These are phyloP conservation scores for Eueremaeus valkanovi DNA, from an alignment of 2,888 invertebrate species.

Conservation along the genomic window DNA sequence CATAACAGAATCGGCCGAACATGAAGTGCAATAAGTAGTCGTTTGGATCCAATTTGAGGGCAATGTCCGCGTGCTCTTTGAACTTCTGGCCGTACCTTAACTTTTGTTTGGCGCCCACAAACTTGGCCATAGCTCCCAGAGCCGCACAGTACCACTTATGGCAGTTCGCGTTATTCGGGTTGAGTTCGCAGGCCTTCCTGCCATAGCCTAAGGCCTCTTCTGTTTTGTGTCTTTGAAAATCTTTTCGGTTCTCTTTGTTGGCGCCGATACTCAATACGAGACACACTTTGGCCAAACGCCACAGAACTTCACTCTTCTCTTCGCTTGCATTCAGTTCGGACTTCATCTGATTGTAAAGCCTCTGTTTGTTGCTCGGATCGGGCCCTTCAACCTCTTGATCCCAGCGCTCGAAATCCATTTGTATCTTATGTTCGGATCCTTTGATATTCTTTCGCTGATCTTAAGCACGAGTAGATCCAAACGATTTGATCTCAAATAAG, in stretches of 20 bases:
- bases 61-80: slow-evolving; percentile 32
- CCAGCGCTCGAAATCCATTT: neutral
- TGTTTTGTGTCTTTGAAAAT: neutral
- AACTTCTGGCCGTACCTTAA: neutral
- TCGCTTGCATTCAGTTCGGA: neutral
- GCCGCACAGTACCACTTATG: slow-evolving; percentile 20
- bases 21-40: neutral
- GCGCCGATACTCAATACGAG: neutral
- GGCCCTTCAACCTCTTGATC: neutral
- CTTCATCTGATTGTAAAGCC: neutral
- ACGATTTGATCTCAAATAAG: too few species aligned
- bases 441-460: too few species aligned
- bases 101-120: neutral
- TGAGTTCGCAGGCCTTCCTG: neutral
- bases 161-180: neutral
- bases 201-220: neutral
- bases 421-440: too few species aligned
- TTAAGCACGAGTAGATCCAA: too few species aligned
- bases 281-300: slow-evolving; percentile 1
- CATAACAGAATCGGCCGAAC: slow-evolving; percentile 11
- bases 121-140: neutral
- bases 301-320: neutral
- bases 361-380: neutral
- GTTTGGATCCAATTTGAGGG: neutral
- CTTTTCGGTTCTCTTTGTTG: neutral